A percentile compares a stretch with the other conserved stretches of the same genome.
Conservation (phyloP, 1,140 invertebrate genomes). For the Aphidius ervi region DNA sequence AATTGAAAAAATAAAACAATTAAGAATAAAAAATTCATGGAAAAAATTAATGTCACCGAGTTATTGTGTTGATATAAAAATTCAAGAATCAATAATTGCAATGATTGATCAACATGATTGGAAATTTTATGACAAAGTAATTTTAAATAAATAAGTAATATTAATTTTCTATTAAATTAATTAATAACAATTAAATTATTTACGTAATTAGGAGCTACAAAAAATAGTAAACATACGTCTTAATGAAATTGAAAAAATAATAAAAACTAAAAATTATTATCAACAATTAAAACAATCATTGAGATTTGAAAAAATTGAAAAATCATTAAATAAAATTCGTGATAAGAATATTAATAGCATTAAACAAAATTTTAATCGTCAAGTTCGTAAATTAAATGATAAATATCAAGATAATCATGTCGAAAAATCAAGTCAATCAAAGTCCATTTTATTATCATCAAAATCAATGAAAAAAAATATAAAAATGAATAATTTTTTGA, state of each 20-base stretch:
- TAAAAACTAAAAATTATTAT: slow-evolving; percentile 44
- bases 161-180: no score
- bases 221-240: slow-evolving; percentile 58
- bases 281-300: slow-evolving; percentile 47
- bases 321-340: slow-evolving; percentile 27
- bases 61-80: slow-evolving; percentile 53
- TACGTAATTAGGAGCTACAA: slow-evolving; percentile 57
- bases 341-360: slow-evolving; percentile 35
- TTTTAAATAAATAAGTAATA: slow-evolving; percentile 34
- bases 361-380: slow-evolving; percentile 41
- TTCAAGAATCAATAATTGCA: slow-evolving; percentile 56
- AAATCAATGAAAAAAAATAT: slow-evolving; percentile 1
- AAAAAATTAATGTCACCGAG: slow-evolving; percentile 55
- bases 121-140: slow-evolving; percentile 59
- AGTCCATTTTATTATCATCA: background rate
- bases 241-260: slow-evolving; percentile 51
- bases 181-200: slow-evolving; percentile 11
- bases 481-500: background rate
- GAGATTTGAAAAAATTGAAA: slow-evolving; percentile 32
- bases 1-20: slow-evolving; percentile 61
- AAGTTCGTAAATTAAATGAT: slow-evolving; percentile 56
- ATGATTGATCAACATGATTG: slow-evolving; percentile 64
- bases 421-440: no score
- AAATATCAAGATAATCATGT: slow-evolving; percentile 32
- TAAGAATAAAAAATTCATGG: slow-evolving; percentile 57